A percentile compares a stretch with the other conserved stretches of the same genome.
Conservation (phyloP, 2,113 vertebrate genomes). For the Tetrax tetrax region DNA sequence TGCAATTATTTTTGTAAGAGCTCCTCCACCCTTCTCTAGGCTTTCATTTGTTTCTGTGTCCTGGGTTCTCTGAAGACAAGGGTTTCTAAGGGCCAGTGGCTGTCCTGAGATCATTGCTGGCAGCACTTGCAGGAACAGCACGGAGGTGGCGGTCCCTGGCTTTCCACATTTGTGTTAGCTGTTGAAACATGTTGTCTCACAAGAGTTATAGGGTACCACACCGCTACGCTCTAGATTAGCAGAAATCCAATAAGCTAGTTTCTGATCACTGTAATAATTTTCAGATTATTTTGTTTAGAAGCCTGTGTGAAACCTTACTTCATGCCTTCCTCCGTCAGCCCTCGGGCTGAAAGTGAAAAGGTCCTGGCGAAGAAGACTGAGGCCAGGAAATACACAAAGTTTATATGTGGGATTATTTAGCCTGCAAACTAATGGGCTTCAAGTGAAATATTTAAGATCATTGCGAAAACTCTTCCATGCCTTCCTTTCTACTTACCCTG, state of each 20-base stretch:
- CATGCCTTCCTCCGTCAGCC: neutral
- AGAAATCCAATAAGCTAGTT: neutral
- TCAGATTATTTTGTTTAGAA: conserved; percentile 13
- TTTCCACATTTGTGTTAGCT: neutral
- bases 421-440: neutral
- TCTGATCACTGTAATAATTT: neutral
- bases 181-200: neutral
- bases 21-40: neutral
- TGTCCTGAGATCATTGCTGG: neutral
- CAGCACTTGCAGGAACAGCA: neutral
- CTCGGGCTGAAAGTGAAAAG: neutral
- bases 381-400: neutral
- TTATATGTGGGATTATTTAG: neutral
- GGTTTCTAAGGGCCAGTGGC: neutral
- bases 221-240: neutral
- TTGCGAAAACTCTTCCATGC: neutral
- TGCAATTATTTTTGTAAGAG: neutral
- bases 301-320: neutral
- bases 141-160: neutral
- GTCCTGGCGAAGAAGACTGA: neutral
- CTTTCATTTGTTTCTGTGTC: neutral
- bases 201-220: neutral
- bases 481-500: neutral
- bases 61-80: neutral
- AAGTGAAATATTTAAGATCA: neutral